Percentiles rank a stretch among this genome's conserved stretches.
Conservation (phyloP, 2,888 invertebrate species). For the Mythimna vitellina region DNA sequence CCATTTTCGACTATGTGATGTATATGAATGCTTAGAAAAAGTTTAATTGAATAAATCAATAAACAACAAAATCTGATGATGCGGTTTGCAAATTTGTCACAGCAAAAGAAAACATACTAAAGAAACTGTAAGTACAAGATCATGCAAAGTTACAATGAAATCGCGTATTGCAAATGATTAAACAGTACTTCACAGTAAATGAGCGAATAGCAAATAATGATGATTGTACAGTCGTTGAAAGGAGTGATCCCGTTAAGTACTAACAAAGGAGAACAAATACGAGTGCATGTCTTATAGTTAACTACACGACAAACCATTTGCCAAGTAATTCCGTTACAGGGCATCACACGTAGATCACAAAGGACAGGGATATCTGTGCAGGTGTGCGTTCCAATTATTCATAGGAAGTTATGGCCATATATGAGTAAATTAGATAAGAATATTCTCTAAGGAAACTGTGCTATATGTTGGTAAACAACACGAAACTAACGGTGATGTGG, state of each 20-base stretch:
- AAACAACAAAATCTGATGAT: neutral
- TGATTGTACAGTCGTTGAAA: conserved; percentile 41
- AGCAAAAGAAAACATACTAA: neutral
- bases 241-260: conserved; percentile 60
- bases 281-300: conserved; percentile 25
- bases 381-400: conserved; percentile 49
- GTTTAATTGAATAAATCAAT: neutral
- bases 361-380: conserved; percentile 39
- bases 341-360: conserved; percentile 47
- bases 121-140: neutral
- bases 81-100: neutral
- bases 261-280: conserved; percentile 44
- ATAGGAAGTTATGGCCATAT: conserved; percentile 47
- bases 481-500: conserved; percentile 12
- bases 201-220: conserved; percentile 42
- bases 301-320: conserved; percentile 26
- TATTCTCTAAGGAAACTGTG: conserved; percentile 11
- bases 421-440: conserved; percentile 37
- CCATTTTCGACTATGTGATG: neutral
- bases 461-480: conserved; percentile 5
- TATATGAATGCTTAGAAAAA: neutral
- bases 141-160: neutral
- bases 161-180: neutral
- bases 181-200: conserved; percentile 24
- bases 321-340: conserved; percentile 57